Evolutionary conservation across 2,797 vertebrate genomes (phyloP), one percentile per base, ranked within the genome.

Genomic region (Tenualosa thibaudeaui): DNA sequence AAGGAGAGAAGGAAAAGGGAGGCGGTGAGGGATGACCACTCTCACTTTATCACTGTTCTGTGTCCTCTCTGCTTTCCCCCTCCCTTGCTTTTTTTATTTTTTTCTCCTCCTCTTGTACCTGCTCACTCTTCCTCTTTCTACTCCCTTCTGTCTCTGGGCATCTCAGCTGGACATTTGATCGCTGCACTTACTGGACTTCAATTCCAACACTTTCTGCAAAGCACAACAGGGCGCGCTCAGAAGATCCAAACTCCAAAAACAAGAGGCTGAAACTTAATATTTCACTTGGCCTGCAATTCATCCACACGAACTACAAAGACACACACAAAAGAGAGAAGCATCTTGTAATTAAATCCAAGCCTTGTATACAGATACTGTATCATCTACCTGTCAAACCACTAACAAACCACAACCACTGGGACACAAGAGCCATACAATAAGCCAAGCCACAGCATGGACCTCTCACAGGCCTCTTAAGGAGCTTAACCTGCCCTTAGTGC

Each of bases 41-140:
- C 93, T 96, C 96, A 90, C 96, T 96, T 96, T 96, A 93, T 97
- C 96, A 96, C 96, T 87, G 94, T 93, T 91, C 91, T 84, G 3
- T 87, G 88, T 82, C 62, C 24, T 68, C 26, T 68, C 26, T 26
- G 15, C 65, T 71, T 26, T 40, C 2, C 26, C 65, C 65, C 65
- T 40, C 65, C 31, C 65, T 40, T 19, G 3, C 4, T 15, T 46
- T 8, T 71, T 19, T 37, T 75, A 15, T 54, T 50, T 81, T 7
- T 62, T 37, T 86, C n/a, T 83, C 12, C 12, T 56, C 10, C 6
- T 31, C 1, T 24, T 24, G 17, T 12, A 78, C 49, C 50, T 81
- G n/a, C 15, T 82, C 37, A 37, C 78, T 24, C 78, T 49, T 51
- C 50, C 50, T 31, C 78, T 49, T 0, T 82, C 78, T 86, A 71